These are phyloP conservation scores for Trachymyrmex septentrionalis DNA, from an alignment of 1,140 invertebrate species.

Conservation along the genomic window DNA sequence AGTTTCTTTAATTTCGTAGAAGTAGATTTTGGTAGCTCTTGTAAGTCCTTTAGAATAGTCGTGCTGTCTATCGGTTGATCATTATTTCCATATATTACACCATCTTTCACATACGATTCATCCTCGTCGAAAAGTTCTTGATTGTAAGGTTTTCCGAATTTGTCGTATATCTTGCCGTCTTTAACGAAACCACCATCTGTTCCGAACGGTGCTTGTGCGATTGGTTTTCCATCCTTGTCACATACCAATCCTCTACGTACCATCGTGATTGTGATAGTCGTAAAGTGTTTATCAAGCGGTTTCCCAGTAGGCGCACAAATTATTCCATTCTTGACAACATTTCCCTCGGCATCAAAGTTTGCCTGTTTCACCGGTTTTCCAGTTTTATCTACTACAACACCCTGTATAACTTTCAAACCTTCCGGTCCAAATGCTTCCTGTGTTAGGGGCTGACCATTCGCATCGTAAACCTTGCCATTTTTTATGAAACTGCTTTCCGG, in stretches of 20 bases:
- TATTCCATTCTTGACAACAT: conserved; percentile 82
- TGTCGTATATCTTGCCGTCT: conserved; percentile 82
- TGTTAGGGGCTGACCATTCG: conserved; percentile 78
- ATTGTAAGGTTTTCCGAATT: conserved; percentile 78
- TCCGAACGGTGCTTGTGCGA: conserved; percentile 76
- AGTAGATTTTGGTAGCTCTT: conserved; percentile 29
- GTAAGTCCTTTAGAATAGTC: conserved; percentile 65
- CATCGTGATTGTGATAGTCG: conserved; percentile 79
- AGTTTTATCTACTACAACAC: conserved; percentile 81
- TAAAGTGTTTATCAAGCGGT: conserved; percentile 82
- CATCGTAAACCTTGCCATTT: conserved; percentile 79
- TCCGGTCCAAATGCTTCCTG: conserved; percentile 85
- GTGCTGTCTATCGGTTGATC: conserved; percentile 78
- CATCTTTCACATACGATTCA: conserved; percentile 80
- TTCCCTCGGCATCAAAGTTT: conserved; percentile 82
- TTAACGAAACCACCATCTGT: conserved; percentile 81
- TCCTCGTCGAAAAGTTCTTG: conserved; percentile 78
- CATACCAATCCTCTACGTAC: conserved; percentile 81
- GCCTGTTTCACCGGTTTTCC: conserved; percentile 81
- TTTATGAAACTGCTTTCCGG: conserved; percentile 81
- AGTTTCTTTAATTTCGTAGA: conserved; percentile 79
- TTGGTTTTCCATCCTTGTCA: conserved; percentile 80
- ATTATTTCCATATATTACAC: conserved; percentile 76
- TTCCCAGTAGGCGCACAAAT: conserved; percentile 78
- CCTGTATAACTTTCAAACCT: conserved; percentile 81